phyloP scores from a whole-genome alignment of 2,797 vertebrate genomes.

The Otolemur crassicaudatus region DNA sequence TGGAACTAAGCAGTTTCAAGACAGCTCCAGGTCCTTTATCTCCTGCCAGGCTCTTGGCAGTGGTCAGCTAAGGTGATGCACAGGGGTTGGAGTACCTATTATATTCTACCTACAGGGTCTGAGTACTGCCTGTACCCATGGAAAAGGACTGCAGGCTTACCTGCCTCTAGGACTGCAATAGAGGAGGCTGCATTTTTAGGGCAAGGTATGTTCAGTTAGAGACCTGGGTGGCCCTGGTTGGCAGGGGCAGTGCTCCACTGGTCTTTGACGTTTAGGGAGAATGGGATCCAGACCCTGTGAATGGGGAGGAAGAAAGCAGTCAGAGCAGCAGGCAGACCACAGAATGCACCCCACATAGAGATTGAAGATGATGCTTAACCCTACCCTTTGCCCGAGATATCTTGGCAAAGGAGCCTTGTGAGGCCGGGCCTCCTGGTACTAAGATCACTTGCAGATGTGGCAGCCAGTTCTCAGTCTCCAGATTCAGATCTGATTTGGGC shows the following conservation, averaged over 20 bases:
- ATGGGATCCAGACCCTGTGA: neutral
- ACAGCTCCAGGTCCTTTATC: neutral
- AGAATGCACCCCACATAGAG: neutral
- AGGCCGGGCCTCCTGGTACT: neutral
- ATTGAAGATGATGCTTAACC: neutral
- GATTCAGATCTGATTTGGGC: neutral
- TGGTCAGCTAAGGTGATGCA: neutral
- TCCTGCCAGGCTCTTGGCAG: neutral
- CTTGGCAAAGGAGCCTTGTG: constrained; percentile 27
- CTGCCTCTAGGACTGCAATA: neutral
- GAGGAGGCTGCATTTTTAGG: neutral
- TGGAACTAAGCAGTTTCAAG: neutral
- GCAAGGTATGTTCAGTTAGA: neutral
- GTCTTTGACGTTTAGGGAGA: neutral
- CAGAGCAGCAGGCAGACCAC: neutral
- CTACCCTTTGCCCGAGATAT: neutral
- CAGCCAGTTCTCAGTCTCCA: constrained; percentile 14
- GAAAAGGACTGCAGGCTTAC: neutral
- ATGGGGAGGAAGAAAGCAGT: constrained; percentile 4
- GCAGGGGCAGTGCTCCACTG: neutral
- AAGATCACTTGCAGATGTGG: neutral
- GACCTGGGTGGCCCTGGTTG: neutral
- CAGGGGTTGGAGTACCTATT: too few relatives aligned
- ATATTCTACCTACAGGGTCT: neutral
- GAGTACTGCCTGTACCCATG: neutral